A percentile compares a stretch with the other conserved stretches of the same genome.
Conservation (phyloP, 2,113 vertebrate genomes). For the Tragelaphus strepsiceros region DNA sequence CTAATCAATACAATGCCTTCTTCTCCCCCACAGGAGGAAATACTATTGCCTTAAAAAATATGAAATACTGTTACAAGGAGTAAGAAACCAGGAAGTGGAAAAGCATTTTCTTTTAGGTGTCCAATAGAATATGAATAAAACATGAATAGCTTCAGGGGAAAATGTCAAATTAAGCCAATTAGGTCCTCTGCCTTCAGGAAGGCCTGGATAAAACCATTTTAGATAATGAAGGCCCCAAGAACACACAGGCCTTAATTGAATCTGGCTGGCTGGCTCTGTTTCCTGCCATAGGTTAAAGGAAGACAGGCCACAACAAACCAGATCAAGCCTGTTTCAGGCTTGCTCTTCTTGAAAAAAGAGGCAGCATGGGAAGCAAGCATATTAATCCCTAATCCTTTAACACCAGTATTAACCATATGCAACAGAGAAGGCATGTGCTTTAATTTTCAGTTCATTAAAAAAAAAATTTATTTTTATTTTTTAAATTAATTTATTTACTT, state of each 20-base stretch:
- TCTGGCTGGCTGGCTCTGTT: constrained; percentile 15
- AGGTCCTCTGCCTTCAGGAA: constrained; percentile 30
- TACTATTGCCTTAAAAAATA: not conserved
- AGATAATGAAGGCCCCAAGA: not conserved
- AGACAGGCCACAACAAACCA: not conserved
- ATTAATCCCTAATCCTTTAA: not conserved
- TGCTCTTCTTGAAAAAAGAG: not conserved
- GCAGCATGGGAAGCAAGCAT: not conserved
- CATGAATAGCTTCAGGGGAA: constrained; percentile 32
- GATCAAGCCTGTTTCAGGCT: not conserved
- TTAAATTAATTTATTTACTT: too few relatives aligned
- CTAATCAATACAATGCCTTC: not conserved
- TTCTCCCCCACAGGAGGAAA: not conserved
- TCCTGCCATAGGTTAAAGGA: constrained; percentile 39
- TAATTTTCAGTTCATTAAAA: not conserved
- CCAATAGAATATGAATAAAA: constrained; percentile 47
- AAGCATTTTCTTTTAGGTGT: not conserved
- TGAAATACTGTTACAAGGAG: not conserved
- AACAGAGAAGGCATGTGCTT: not conserved
- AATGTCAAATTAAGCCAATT: constrained; percentile 52
- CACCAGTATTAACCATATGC: not conserved
- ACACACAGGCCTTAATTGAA: constrained; percentile 29
- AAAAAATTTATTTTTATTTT: not conserved
- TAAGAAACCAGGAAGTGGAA: constrained; percentile 1
- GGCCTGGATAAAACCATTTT: not conserved